Evolutionary conservation across 2,113 vertebrate species (phyloP), one percentile per base, ranked within the genome.

Genomic region (Arothron firmamentum): DNA sequence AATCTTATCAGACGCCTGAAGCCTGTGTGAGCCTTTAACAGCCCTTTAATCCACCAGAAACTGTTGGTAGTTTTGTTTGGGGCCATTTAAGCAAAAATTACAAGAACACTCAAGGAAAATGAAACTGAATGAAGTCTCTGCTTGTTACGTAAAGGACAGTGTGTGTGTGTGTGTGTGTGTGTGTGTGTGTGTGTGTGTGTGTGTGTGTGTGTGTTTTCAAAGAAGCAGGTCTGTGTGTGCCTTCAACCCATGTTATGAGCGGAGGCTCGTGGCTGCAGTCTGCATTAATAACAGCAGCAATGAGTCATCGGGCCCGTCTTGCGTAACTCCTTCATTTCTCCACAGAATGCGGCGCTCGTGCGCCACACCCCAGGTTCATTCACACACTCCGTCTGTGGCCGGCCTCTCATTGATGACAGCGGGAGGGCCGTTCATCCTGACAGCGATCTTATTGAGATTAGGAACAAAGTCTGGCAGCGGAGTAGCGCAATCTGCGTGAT

Each of bases 231-330:
- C 52, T 71, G 43, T 60, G 17, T 48, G 47, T 48, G 49, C 47
- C 62, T 61, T 69, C 41, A 59, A 58, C 65, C 31, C 59, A 69
- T 56, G 67, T 63, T 57, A 75, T 70, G 56, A 63, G 71, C 74
- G 61, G 64, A 72, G 72, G 66, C 47, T 74, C 63, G 54, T 76
- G 81, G 76, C 83, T 18, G 72, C 81, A 78, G 70, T 72, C 74
- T 81, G 77, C 72, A 72, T 81, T 83, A 82, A 81, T 83, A 83
- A 81, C 78, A 85, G 78, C 74, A 75, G 70, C 74, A 67, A 83
- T 91, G 90, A 91, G 79, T 89, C 86, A 88, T 85, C 83, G 70
- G 74, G 65, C 62, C 57, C 41, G 51, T 59, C 63, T 88, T 88
- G 80, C 59, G 28, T 86, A 90, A 88, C 79, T 46, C 48, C 65